phyloP scores from a whole-genome alignment of 2,113 vertebrate genomes.

The Platysternon megacephalum region DNA sequence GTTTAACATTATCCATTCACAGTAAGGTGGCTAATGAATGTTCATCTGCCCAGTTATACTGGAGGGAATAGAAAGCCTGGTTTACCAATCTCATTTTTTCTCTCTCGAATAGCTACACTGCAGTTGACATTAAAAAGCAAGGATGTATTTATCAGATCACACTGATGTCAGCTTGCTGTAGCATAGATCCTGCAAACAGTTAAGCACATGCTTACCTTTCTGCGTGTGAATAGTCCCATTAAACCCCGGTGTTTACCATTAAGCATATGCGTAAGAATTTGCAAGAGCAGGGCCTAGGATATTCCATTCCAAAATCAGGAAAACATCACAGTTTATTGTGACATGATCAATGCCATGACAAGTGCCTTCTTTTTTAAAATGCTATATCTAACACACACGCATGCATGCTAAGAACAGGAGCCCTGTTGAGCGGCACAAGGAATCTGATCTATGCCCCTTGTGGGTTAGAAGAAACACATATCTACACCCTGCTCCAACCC shows the following conservation, averaged over 20 bases:
- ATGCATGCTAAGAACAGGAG: not conserved
- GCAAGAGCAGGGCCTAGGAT: not conserved
- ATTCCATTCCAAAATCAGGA: accelerated
- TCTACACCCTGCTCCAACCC: not conserved
- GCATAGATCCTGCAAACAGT: not conserved
- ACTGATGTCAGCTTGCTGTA: not conserved
- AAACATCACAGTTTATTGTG: not conserved
- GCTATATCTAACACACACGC: not conserved
- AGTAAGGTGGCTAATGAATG: not conserved
- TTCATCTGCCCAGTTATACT: not conserved
- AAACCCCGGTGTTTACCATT: not conserved
- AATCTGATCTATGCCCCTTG: not conserved
- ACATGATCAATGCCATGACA: not conserved
- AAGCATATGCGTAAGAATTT: accelerated
- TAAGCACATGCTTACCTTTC: not conserved
- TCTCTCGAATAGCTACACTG: not conserved
- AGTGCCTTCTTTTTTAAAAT: not conserved
- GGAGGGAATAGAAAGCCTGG: not conserved
- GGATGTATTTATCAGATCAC: not conserved
- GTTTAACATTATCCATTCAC: not conserved
- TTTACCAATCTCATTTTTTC: not conserved
- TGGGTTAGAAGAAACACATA: not conserved
- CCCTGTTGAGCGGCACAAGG: accelerated
- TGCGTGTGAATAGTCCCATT: accelerated
- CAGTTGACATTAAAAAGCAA: not conserved